phyloP scores from a whole-genome alignment of 2,113 vertebrate genomes.

The Columbina picui region DNA sequence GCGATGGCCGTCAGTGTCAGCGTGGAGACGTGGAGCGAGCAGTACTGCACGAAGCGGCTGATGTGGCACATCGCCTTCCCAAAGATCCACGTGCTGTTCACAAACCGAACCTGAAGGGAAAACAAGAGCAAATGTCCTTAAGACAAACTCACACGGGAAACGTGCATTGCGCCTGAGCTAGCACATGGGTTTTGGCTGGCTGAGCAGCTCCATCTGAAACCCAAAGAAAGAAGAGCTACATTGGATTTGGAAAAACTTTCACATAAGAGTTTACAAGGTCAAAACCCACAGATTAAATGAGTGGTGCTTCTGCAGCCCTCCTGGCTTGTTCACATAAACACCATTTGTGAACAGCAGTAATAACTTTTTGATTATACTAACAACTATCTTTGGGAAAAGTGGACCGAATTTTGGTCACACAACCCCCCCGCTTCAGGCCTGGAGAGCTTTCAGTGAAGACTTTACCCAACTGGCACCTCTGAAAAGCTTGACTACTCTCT shows the following conservation, averaged over 20 bases:
- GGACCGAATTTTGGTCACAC: not conserved
- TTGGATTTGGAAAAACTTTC: not conserved
- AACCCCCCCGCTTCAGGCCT: not conserved
- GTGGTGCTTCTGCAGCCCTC: not conserved
- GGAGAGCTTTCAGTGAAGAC: not conserved
- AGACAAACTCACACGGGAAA: not conserved
- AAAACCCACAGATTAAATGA: not conserved
- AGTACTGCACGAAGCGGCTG: conserved; percentile 73
- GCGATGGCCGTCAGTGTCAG: conserved; percentile 68
- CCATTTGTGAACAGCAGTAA: not conserved
- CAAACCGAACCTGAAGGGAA: conserved; percentile 60
- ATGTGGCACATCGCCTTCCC: conserved; percentile 72
- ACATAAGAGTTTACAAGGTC: not conserved
- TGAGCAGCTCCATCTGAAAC: not conserved
- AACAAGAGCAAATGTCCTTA: not conserved
- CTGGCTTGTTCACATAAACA: not conserved
- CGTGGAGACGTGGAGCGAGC: conserved; percentile 71
- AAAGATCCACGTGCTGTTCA: conserved; percentile 71
- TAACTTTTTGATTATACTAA: not conserved
- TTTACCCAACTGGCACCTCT: not conserved
- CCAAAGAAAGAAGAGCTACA: not conserved
- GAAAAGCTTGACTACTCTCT: not conserved
- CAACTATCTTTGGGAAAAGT: not conserved
- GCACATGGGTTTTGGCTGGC: not conserved
- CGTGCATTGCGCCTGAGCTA: not conserved